Evolutionary conservation across 35 echinoderm and acorn worm species (phyloP).

Genomic region (Lytechinus variegatus): DNA sequence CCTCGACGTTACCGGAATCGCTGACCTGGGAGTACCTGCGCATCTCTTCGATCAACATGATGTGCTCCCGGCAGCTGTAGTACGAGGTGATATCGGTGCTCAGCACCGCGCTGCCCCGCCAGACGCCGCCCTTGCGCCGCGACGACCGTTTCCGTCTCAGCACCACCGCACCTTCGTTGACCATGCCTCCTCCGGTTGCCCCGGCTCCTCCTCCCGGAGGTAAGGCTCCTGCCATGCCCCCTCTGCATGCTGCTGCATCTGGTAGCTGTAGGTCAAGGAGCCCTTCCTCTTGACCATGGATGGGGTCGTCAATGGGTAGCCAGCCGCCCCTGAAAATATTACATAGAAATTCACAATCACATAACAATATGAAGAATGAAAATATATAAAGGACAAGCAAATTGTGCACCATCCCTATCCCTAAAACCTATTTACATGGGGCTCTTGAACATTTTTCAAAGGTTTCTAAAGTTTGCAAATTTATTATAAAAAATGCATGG

Average conservation of each 20-base stretch:
- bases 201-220: neutral
- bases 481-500: too few relatives aligned
- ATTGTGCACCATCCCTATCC: too few relatives aligned
- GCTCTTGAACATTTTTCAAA: too few relatives aligned
- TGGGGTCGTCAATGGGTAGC: neutral
- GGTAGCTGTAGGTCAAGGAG: neutral
- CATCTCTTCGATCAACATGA: constrained; percentile 45
- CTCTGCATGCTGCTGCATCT: neutral
- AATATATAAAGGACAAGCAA: too few relatives aligned
- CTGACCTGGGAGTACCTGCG: constrained; percentile 39
- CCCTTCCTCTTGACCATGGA: neutral
- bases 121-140: neutral
- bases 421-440: too few relatives aligned
- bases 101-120: neutral
- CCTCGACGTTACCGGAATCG: constrained; percentile 31
- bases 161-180: neutral
- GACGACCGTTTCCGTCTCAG: constrained; percentile 16
- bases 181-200: neutral
- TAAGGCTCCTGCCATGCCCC: neutral
- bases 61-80: constrained; percentile 38
- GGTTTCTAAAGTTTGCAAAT: too few relatives aligned
- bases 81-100: constrained; percentile 26
- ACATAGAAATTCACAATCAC: neutral
- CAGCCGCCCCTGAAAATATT: constrained; percentile 21
- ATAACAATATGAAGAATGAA: too few relatives aligned